phyloP scores from a whole-genome alignment of 2,113 vertebrate species.

The Willisornis vidua region DNA sequence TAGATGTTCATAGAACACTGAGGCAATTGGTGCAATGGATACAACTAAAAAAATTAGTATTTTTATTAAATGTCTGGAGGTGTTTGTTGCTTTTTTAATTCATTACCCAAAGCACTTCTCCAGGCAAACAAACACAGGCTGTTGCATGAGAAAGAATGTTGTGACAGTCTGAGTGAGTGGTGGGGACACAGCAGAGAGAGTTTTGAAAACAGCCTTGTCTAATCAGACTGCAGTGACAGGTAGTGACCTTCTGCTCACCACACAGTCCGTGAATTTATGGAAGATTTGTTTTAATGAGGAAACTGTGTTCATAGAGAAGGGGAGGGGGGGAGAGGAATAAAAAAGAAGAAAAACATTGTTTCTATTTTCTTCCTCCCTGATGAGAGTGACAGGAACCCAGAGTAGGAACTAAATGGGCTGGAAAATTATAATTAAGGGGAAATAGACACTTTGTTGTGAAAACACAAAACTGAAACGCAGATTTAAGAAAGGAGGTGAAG shows the following conservation, averaged over 20 bases:
- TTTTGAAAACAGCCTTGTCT: background rate
- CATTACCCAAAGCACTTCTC: background rate
- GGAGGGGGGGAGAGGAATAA: too few relatives aligned
- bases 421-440: slow-evolving; percentile 4
- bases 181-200: background rate
- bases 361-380: background rate
- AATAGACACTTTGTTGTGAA: background rate
- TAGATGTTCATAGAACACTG: background rate
- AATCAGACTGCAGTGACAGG: background rate
- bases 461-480: background rate
- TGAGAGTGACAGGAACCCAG: background rate
- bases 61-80: too few relatives aligned
- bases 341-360: background rate
- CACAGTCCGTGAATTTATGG: background rate
- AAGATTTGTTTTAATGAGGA: background rate
- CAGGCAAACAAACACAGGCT: too few relatives aligned
- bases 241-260: background rate
- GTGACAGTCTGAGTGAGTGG: background rate
- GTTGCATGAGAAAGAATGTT: background rate
- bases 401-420: background rate
- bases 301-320: background rate
- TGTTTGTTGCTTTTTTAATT: background rate
- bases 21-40: background rate
- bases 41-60: background rate
- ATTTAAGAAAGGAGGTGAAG: background rate